phyloP scores from a whole-genome alignment of 2,113 vertebrate species.

The Turnix velox region DNA sequence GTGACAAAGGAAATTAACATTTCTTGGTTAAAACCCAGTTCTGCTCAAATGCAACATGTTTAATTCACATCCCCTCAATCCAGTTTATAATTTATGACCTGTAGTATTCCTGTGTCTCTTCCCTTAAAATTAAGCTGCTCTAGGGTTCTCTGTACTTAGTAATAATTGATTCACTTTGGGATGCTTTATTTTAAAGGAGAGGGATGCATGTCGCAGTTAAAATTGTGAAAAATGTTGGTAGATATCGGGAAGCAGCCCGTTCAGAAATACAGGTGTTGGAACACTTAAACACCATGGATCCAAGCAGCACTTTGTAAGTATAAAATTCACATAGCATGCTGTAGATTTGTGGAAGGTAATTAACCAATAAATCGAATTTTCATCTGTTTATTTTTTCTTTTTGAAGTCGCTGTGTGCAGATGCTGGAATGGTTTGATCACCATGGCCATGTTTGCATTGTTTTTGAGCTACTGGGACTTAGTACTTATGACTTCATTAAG shows the following conservation, averaged over 20 bases:
- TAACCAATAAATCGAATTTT: not conserved
- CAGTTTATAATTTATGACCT: not conserved
- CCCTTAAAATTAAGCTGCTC: not conserved
- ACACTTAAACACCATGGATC: slow-evolving; percentile 87
- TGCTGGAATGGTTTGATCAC: slow-evolving; percentile 97
- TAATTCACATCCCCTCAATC: not conserved
- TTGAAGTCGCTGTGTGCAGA: slow-evolving; percentile 90
- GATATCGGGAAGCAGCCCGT: slow-evolving; percentile 92
- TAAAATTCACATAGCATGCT: not conserved
- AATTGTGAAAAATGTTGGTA: slow-evolving; percentile 98
- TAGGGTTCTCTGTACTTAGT: not conserved
- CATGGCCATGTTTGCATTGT: slow-evolving; percentile 93
- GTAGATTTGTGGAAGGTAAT: not conserved
- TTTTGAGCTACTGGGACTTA: slow-evolving; percentile 94
- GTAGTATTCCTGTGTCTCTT: not conserved
- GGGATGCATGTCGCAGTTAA: slow-evolving; percentile 90
- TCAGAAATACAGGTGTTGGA: slow-evolving; percentile 95
- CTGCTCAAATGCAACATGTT: not conserved
- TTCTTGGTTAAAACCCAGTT: not conserved
- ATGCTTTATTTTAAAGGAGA: slow-evolving; percentile 65
- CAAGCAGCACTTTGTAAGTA: slow-evolving; percentile 78
- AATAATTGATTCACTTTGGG: not conserved
- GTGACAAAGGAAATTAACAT: not conserved
- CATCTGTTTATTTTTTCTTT: not conserved
- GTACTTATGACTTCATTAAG: slow-evolving; percentile 96